A percentile compares a stretch with the other conserved stretches of the same genome.
These are phyloP conservation scores for Elanus axillaris DNA, from an alignment of 2,113 vertebrate genomes.

Conservation along the genomic window DNA sequence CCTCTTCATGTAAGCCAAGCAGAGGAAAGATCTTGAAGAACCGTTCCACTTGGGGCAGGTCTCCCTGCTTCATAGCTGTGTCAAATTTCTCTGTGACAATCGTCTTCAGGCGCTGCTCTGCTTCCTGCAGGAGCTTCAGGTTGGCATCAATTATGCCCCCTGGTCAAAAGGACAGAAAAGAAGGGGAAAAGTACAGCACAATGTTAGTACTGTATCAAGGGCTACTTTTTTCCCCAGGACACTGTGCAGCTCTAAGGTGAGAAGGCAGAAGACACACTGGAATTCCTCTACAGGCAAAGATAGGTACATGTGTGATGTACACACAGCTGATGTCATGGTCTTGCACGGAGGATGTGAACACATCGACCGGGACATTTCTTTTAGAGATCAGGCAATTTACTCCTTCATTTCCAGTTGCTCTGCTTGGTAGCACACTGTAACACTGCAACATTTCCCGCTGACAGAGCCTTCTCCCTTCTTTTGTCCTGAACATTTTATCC, in stretches of 20 bases:
- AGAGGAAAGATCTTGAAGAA: slow-evolving; percentile 99
- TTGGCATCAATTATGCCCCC: slow-evolving; percentile 93
- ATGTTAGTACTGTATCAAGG: neutral
- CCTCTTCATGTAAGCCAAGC: slow-evolving; percentile 91
- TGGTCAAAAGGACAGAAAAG: slow-evolving; percentile 45
- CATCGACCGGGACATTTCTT: neutral
- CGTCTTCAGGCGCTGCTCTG: slow-evolving; percentile 87
- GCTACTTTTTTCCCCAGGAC: neutral
- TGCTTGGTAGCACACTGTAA: neutral
- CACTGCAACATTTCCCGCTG: neutral
- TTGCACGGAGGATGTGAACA: neutral
- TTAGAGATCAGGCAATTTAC: neutral
- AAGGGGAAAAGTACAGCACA: neutral
- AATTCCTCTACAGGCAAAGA: neutral
- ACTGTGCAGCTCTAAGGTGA: neutral
- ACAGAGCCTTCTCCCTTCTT: neutral
- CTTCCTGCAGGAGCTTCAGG: slow-evolving; percentile 89
- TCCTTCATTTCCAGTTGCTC: neutral
- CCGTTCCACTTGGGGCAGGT: slow-evolving; percentile 91
- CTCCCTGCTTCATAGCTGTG: slow-evolving; percentile 83
- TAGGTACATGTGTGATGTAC: neutral
- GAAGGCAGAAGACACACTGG: neutral
- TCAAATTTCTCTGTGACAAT: slow-evolving; percentile 93
- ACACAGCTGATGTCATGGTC: neutral
- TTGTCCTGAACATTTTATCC: neutral